Evolutionary conservation across 2,888 invertebrate genomes (phyloP), one percentile per base, ranked within the genome.

Genomic region (Didymodactylos carnosus): DNA sequence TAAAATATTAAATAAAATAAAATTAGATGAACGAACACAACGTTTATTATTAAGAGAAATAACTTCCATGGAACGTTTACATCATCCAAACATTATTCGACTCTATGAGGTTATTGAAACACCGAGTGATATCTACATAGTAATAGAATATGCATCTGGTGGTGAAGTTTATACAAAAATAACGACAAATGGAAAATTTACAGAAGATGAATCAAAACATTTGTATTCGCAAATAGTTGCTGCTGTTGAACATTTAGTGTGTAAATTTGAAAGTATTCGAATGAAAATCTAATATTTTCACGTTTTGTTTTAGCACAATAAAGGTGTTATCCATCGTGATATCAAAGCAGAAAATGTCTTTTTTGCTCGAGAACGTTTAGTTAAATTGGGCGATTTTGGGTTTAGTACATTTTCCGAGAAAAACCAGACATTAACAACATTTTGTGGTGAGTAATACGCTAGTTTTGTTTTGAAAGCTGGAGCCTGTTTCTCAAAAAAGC

Each of bases 291-390:
- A 3, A 29, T 16, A 2, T 16, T 14, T 29, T 62, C 3, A n/a
- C n/a, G 5, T 25, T 5, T 49, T 49, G 11, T 3, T 62, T 35
- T 29, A 62, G 62, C 90, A 90, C 83, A 86, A 86, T 73, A 86
- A 88, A 78, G 87, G 87, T 78, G 88, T 89, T 78, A 88, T 90
- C 77, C 90, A 90, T 82, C 85, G 90, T 76, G 90, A 90, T 80
- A 87, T 90, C 77, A 90, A 90, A 81, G 89, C 90, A 69, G 90
- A 90, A 82, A 90, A 90, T 82, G 88, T 90, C 69, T 88, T 90
- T 82, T 87, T 89, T 78, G 85, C 88, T 19, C 86, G 86, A 35
- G 69, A 77, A 71, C 80, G 80, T 27, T 78, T 80, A 71, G 81
- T 85, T 73, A 84, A 86, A 79, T 84, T 90, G 70, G 90, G 89